Conservation (phyloP, 2,888 invertebrate genomes). For the Seladonia tumulorum region DNA sequence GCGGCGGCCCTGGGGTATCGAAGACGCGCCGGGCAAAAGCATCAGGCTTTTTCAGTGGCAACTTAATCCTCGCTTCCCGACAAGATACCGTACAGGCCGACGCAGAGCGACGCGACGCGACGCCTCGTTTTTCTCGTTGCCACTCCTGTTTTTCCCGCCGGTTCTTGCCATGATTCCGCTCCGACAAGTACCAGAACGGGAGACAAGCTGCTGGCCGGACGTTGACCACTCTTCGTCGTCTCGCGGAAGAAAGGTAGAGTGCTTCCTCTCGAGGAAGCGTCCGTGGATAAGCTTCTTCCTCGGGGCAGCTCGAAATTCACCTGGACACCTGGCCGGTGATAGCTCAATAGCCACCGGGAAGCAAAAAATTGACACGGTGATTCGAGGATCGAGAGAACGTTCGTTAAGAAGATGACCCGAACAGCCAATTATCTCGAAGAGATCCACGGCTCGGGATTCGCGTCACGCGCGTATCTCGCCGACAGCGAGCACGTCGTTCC, state of each 20-base stretch:
- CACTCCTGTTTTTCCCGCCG: constrained; percentile 44
- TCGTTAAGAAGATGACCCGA: constrained; percentile 41
- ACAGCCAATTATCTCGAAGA: constrained; percentile 63
- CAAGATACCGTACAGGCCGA: constrained; percentile 50
- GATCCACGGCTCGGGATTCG: constrained; percentile 40
- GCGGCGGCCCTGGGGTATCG: constrained; percentile 23
- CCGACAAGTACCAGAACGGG: constrained; percentile 48
- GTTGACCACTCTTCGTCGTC: constrained; percentile 56
- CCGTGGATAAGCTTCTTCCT: neutral
- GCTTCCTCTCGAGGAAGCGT: neutral
- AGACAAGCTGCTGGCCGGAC: constrained; percentile 38
- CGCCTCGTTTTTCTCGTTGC: constrained; percentile 54
- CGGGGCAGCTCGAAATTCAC: neutral
- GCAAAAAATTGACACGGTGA: constrained; percentile 13
- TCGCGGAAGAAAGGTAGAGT: neutral
- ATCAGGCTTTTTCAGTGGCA: neutral
- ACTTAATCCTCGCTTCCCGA: constrained; percentile 47
- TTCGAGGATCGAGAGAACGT: constrained; percentile 26
- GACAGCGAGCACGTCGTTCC: constrained; percentile 49
- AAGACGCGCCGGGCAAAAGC: neutral
- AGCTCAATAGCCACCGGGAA: constrained; percentile 5
- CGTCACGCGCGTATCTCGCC: constrained; percentile 58
- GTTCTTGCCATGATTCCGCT: constrained; percentile 49
- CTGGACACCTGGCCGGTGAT: neutral
- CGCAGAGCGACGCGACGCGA: constrained; percentile 39